These are phyloP conservation scores for Amyelois transitella DNA, from an alignment of 1,140 invertebrate species.

Conservation along the genomic window DNA sequence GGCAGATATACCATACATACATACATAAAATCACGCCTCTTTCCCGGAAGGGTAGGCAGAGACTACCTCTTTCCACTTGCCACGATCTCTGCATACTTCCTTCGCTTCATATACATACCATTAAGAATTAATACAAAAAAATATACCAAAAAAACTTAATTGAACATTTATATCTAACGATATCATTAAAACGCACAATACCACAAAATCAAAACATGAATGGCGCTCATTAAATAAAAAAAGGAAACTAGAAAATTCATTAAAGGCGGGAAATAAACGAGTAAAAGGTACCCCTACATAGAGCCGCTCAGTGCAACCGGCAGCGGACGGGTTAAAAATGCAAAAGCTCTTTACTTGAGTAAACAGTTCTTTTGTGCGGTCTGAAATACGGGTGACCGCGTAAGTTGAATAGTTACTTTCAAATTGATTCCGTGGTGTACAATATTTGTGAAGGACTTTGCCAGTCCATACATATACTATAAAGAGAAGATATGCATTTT, in stretches of 20 bases:
- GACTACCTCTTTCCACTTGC: too few relatives aligned
- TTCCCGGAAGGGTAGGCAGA: too few relatives aligned
- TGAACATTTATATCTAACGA: not conserved
- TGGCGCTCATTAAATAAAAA: conserved; percentile 2
- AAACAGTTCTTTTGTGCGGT: conserved; percentile 38
- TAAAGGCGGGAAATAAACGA: conserved; percentile 4
- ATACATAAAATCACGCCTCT: too few relatives aligned
- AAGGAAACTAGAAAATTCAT: conserved; percentile 6
- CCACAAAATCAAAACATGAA: not conserved
- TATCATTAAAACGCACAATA: not conserved
- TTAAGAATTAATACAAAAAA: too few relatives aligned
- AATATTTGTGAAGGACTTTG: not conserved
- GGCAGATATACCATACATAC: too few relatives aligned
- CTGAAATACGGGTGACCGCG: conserved; percentile 12
- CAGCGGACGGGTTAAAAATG: conserved; percentile 36
- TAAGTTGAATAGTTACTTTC: not conserved
- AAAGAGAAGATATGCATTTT: too few relatives aligned
- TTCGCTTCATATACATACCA: too few relatives aligned
- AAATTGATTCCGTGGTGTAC: not conserved
- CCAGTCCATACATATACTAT: too few relatives aligned
- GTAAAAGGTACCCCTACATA: conserved; percentile 2
- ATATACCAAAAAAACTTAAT: too few relatives aligned
- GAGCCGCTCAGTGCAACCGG: conserved; percentile 6
- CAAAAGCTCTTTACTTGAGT: conserved; percentile 45
- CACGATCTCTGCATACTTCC: too few relatives aligned